These are phyloP conservation scores for Archivesica marissinica DNA, from an alignment of 1,140 invertebrate species.

Conservation along the genomic window DNA sequence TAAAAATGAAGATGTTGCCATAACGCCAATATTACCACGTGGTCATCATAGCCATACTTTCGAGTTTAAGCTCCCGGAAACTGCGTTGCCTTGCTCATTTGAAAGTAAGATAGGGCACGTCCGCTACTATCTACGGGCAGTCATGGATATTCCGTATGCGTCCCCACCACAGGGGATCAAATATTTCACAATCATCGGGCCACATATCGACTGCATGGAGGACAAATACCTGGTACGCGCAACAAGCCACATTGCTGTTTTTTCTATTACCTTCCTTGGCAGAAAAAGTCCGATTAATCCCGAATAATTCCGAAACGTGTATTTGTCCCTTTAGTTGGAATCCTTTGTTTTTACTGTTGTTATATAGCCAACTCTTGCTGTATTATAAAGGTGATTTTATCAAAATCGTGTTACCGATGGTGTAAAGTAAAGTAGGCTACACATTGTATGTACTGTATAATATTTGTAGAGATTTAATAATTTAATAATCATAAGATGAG, in stretches of 20 bases:
- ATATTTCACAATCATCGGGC: conserved; percentile 93
- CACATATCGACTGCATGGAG: conserved; percentile 94
- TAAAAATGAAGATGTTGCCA: conserved; percentile 87
- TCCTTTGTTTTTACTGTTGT: no score
- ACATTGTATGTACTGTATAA: no score
- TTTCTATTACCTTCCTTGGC: no score
- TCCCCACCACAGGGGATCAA: conserved; percentile 94
- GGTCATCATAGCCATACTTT: conserved; percentile 92
- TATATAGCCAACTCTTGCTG: no score
- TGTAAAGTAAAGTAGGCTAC: no score
- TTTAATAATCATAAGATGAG: no score
- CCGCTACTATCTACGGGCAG: conserved; percentile 91
- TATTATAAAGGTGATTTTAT: no score
- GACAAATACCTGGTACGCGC: conserved; percentile 90
- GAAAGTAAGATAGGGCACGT: conserved; percentile 91
- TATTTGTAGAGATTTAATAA: no score
- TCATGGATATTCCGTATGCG: conserved; percentile 92
- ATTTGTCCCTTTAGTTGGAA: no score
- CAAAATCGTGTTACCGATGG: no score
- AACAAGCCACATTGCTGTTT: neutral
- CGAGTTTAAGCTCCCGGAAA: conserved; percentile 91
- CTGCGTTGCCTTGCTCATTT: conserved; percentile 91
- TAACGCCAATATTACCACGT: conserved; percentile 89
- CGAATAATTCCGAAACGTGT: no score
- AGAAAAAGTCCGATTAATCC: no score